These are phyloP conservation scores for Paguma larvata DNA, from an alignment of 2,797 vertebrate genomes.

Conservation along the genomic window DNA sequence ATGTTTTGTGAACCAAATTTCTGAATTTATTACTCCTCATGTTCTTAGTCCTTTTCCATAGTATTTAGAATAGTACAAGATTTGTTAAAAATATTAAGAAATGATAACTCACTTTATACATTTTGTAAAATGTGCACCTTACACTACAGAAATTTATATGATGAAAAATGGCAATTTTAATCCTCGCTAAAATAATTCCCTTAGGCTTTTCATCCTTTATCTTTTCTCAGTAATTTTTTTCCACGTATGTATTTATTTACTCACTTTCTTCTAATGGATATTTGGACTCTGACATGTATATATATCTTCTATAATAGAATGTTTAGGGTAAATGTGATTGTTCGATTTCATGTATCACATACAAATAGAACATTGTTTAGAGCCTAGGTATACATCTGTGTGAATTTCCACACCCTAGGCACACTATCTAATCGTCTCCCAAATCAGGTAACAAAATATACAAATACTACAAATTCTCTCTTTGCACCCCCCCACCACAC, in stretches of 20 bases:
- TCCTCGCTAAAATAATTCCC: background rate
- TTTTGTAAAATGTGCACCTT: background rate
- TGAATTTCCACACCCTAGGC: background rate
- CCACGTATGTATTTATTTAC: background rate
- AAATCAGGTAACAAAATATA: background rate
- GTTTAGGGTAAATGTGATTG: conserved; percentile 1
- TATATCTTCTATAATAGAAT: background rate
- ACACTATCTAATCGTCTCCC: background rate
- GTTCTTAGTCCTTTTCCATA: background rate
- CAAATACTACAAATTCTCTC: background rate
- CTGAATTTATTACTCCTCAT: conserved; percentile 2
- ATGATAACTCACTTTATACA: background rate
- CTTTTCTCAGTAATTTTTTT: background rate
- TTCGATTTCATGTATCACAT: background rate
- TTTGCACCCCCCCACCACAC: fast-evolving
- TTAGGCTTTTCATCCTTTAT: background rate
- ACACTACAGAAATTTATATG: background rate
- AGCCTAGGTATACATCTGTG: background rate
- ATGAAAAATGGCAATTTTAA: background rate
- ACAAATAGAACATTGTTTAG: background rate
- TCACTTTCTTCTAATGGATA: background rate
- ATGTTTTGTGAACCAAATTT: conserved; percentile 76
- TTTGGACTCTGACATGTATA: background rate
- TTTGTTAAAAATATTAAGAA: conserved; percentile 48
- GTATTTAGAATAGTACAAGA: background rate